Evolutionary conservation across 2,888 invertebrate genomes (phyloP).

Genomic region (Mesorhabditis spiculigera): DNA sequence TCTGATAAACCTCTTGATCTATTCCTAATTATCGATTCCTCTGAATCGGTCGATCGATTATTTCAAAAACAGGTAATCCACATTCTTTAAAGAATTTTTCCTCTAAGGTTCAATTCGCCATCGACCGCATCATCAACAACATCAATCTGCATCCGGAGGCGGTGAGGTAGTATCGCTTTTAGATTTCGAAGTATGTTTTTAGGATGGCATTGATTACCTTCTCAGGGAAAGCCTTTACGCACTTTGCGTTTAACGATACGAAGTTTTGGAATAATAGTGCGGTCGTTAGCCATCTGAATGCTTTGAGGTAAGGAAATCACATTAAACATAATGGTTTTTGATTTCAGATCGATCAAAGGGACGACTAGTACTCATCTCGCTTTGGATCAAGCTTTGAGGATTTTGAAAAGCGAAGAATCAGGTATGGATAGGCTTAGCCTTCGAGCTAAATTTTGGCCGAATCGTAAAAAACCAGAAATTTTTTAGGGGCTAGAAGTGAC

Average conservation of each 20-base stretch:
- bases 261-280: constrained; percentile 46
- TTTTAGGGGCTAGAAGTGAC: constrained; percentile 31
- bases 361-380: constrained; percentile 51
- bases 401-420: constrained; percentile 37
- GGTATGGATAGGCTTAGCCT: constrained; percentile 14
- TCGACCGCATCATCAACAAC: constrained; percentile 47
- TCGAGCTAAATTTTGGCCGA: too few species aligned
- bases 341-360: constrained; percentile 16
- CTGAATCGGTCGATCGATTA: constrained; percentile 50
- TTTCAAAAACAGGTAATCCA: constrained; percentile 41
- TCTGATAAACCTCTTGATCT: constrained; percentile 55
- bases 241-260: constrained; percentile 51
- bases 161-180: constrained; percentile 31
- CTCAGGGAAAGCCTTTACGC: constrained; percentile 45
- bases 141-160: constrained; percentile 56
- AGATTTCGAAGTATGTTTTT: constrained; percentile 10
- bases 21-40: constrained; percentile 51
- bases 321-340: not conserved
- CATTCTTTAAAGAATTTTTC: not conserved
- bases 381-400: constrained; percentile 40
- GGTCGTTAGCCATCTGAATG: constrained; percentile 41
- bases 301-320: constrained; percentile 22
- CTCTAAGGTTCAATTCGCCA: constrained; percentile 39
- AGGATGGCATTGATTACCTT: constrained; percentile 50
- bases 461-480: too few species aligned